Evolutionary conservation across 2,113 vertebrate species (phyloP).

Genomic region (Anolis carolinensis): DNA sequence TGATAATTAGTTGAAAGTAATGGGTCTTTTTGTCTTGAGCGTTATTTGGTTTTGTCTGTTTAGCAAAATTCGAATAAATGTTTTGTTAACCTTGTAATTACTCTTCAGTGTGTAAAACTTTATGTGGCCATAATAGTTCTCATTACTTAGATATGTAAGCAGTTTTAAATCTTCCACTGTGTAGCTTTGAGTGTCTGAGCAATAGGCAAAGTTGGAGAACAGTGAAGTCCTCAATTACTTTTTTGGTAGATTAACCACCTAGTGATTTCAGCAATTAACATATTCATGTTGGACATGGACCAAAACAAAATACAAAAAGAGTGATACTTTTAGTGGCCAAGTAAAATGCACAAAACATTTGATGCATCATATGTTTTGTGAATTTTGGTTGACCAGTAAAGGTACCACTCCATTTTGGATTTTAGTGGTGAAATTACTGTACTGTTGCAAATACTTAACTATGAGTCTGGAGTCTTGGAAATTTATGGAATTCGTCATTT

Average conservation of each 20-base stretch:
- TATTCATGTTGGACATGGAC: too few relatives aligned
- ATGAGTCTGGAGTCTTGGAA: too few relatives aligned
- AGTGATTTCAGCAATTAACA: too few relatives aligned
- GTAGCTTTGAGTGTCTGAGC: not conserved
- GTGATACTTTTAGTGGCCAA: too few relatives aligned
- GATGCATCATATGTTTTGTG: too few relatives aligned
- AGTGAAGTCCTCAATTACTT: not conserved
- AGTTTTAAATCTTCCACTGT: not conserved
- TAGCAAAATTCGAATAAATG: not conserved
- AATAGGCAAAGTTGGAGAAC: not conserved
- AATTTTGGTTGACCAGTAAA: accelerated
- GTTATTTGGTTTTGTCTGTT: not conserved
- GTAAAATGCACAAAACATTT: too few relatives aligned
- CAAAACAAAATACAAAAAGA: too few relatives aligned
- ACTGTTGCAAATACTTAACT: not conserved
- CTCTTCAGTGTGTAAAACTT: not conserved
- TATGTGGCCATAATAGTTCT: not conserved
- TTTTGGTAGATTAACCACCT: too few relatives aligned
- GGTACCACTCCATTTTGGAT: not conserved
- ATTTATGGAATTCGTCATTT: not conserved
- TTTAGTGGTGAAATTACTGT: not conserved
- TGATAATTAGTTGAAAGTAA: not conserved
- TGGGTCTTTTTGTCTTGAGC: not conserved
- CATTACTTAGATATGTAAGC: not conserved
- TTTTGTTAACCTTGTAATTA: not conserved